These are phyloP conservation scores for Cephus pulcher DNA, from an alignment of 2,888 invertebrate genomes.

Conservation along the genomic window DNA sequence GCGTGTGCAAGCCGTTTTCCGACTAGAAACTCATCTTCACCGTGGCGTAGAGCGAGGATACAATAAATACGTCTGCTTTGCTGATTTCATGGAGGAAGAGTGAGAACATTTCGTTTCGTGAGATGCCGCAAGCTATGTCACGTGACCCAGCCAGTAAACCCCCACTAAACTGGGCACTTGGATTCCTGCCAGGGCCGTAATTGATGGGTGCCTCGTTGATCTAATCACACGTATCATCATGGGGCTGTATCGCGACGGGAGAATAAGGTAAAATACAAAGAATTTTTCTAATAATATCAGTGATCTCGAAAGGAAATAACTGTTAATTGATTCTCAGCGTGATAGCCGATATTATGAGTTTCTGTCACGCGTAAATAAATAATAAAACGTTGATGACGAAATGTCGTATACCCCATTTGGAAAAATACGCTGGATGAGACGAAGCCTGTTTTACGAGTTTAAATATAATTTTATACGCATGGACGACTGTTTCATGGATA, in stretches of 20 bases:
- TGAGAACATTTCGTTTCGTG: constrained; percentile 35
- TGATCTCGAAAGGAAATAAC: neutral
- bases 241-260: too few relatives aligned
- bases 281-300: neutral
- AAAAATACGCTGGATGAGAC: neutral
- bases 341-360: neutral
- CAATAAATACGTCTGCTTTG: constrained; percentile 62
- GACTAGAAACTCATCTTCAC: constrained; percentile 83
- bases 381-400: neutral
- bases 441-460: neutral
- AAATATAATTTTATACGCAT: neutral
- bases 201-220: neutral
- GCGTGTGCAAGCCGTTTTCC: constrained; percentile 76
- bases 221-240: neutral
- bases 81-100: constrained; percentile 61
- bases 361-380: neutral
- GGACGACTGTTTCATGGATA: neutral
- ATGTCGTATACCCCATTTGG: neutral
- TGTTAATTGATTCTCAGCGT: neutral
- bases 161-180: neutral
- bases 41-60: constrained; percentile 69
- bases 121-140: constrained; percentile 35
- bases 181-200: neutral
- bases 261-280: neutral
- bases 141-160: constrained; percentile 31